phyloP scores from a whole-genome alignment of 2,113 vertebrate species.

The Coracopsis vasa region DNA sequence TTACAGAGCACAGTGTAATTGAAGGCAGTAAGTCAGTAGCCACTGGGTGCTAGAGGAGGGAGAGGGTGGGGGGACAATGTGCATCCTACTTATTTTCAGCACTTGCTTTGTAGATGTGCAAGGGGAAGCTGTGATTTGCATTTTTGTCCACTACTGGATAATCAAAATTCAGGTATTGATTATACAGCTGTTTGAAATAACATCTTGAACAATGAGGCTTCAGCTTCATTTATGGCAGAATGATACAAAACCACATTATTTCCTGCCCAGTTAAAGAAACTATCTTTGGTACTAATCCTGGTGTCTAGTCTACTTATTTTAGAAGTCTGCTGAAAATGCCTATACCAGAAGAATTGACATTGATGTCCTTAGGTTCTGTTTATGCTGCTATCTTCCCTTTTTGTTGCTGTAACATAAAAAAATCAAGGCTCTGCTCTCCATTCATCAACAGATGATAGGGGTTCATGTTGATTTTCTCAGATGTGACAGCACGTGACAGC shows the following conservation, averaged over 20 bases:
- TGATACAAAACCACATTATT: not conserved
- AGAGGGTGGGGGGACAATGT: too few relatives aligned
- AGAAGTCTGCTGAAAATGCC: not conserved
- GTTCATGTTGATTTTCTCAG: not conserved
- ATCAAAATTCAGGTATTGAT: not conserved
- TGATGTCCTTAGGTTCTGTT: not conserved
- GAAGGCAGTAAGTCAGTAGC: not conserved
- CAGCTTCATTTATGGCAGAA: not conserved
- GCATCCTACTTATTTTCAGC: not conserved
- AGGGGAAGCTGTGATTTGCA: not conserved
- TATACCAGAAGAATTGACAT: not conserved
- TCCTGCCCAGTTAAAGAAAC: not conserved
- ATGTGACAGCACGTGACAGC: not conserved
- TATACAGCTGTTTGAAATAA: not conserved
- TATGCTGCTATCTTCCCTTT: not conserved
- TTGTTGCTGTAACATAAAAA: not conserved
- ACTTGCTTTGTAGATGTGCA: not conserved
- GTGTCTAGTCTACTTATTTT: not conserved
- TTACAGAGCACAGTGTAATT: not conserved
- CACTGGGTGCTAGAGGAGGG: not conserved
- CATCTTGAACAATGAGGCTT: not conserved
- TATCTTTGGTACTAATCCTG: not conserved
- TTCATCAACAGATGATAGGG: not conserved
- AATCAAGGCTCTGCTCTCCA: not conserved
- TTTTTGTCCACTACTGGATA: not conserved